Percentiles rank a stretch among this genome's conserved stretches.
Conservation (phyloP, 2,797 vertebrate species). For the Gymnoscopelus braueri region DNA sequence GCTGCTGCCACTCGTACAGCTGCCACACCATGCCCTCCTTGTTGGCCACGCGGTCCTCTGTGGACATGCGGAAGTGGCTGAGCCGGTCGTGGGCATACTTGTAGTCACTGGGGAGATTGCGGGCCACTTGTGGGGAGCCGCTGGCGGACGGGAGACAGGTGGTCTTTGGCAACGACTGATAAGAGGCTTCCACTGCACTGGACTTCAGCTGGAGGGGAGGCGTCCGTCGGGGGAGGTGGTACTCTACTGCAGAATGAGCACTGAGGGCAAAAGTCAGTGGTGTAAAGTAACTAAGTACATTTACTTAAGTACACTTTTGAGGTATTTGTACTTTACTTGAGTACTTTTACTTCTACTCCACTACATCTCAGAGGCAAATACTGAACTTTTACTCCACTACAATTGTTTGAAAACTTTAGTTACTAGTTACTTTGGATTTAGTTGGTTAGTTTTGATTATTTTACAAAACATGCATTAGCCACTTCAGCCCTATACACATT, state of each 20-base stretch:
- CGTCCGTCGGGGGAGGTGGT: conserved; percentile 86
- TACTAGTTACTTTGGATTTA: too few relatives aligned
- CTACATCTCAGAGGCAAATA: too few relatives aligned
- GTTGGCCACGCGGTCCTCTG: conserved; percentile 90
- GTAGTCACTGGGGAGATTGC: conserved; percentile 94
- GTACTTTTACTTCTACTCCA: too few relatives aligned
- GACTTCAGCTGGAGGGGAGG: conserved; percentile 86
- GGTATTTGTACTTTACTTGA: too few relatives aligned
- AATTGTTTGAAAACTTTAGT: too few relatives aligned
- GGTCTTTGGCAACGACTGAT: conserved; percentile 93
- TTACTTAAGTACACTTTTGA: too few relatives aligned
- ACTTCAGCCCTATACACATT: too few relatives aligned
- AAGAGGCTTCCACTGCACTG: conserved; percentile 82
- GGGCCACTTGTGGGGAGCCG: conserved; percentile 83
- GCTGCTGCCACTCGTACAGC: conserved; percentile 98
- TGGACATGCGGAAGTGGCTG: conserved; percentile 97
- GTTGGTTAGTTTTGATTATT: too few relatives aligned
- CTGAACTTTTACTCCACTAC: too few relatives aligned
- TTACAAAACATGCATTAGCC: too few relatives aligned
- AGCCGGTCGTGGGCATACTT: conserved; percentile 97
- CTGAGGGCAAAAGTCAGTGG: conserved; percentile 41
- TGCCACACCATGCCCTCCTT: conserved; percentile 98
- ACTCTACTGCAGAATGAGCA: conserved; percentile 80
- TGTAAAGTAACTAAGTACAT: too few relatives aligned
- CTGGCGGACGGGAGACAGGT: conserved; percentile 83